These are phyloP conservation scores for Gastrophysa polygoni DNA, from an alignment of 2,888 invertebrate species.

Conservation along the genomic window DNA sequence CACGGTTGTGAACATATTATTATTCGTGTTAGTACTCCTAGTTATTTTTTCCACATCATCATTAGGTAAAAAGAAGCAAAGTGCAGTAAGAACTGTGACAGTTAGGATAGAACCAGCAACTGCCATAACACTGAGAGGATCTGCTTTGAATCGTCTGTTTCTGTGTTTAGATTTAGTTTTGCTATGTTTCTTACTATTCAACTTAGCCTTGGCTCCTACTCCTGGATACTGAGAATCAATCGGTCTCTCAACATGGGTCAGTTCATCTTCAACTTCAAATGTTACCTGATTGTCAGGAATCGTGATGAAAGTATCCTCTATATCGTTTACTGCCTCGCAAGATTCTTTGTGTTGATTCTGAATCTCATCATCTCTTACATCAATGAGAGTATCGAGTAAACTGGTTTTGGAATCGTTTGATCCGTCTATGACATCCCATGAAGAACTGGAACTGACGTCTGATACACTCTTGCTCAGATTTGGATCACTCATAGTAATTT, in stretches of 20 bases:
- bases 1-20: conserved; percentile 8
- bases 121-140: conserved; percentile 8
- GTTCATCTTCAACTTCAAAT: neutral
- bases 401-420: conserved; percentile 20
- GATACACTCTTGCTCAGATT: conserved; percentile 41
- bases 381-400: conserved; percentile 23
- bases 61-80: conserved; percentile 12
- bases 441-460: conserved; percentile 46
- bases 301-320: conserved; percentile 18
- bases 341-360: neutral
- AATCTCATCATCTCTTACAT: conserved; percentile 18
- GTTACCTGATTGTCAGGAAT: conserved; percentile 13
- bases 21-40: conserved; percentile 19
- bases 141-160: conserved; percentile 1
- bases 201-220: neutral
- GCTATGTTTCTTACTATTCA: conserved; percentile 9
- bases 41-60: neutral
- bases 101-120: conserved; percentile 15
- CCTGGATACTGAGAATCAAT: conserved; percentile 11
- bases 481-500: conserved; percentile 36
- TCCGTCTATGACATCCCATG: conserved; percentile 46
- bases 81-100: conserved; percentile 14
- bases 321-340: conserved; percentile 1
- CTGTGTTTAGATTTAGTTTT: conserved; percentile 12
- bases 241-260: neutral